These are phyloP conservation scores for Chamaetylas fuelleborni DNA, from an alignment of 2,113 vertebrate species.

Conservation along the genomic window DNA sequence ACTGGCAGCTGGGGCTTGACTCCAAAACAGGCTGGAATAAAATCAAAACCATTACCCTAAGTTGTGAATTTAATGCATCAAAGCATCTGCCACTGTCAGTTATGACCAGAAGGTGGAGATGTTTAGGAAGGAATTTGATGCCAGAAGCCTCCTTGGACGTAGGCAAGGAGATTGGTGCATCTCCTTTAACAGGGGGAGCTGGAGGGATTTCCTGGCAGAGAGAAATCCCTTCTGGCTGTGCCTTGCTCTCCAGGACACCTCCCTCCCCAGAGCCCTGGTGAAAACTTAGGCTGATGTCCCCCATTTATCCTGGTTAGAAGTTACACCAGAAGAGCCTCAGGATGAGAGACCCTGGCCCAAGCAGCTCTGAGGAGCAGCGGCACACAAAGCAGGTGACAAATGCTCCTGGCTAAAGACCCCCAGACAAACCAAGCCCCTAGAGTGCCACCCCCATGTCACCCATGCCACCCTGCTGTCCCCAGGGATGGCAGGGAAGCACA, in stretches of 20 bases:
- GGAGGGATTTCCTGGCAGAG: not conserved
- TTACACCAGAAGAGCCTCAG: not conserved
- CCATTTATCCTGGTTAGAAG: not conserved
- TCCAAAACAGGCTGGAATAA: not conserved
- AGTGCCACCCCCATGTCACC: accelerated
- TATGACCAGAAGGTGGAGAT: not conserved
- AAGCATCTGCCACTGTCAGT: not conserved
- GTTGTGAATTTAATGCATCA: not conserved
- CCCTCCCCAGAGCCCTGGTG: not conserved
- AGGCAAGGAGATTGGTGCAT: not conserved
- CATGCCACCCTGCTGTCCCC: accelerated
- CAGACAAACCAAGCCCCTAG: not conserved
- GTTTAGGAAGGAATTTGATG: not conserved
- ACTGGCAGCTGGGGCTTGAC: not conserved
- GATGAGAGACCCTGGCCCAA: not conserved
- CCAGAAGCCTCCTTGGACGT: not conserved
- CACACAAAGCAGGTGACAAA: not conserved
- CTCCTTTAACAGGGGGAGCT: not conserved
- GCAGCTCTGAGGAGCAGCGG: not conserved
- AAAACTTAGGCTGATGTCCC: not conserved
- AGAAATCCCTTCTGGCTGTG: not conserved
- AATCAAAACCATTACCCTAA: not conserved
- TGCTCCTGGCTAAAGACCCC: not conserved
- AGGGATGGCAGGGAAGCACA: accelerated
- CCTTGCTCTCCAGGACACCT: not conserved